These are phyloP conservation scores for Euzetes globulus DNA, from an alignment of 2,888 invertebrate species.

Conservation along the genomic window DNA sequence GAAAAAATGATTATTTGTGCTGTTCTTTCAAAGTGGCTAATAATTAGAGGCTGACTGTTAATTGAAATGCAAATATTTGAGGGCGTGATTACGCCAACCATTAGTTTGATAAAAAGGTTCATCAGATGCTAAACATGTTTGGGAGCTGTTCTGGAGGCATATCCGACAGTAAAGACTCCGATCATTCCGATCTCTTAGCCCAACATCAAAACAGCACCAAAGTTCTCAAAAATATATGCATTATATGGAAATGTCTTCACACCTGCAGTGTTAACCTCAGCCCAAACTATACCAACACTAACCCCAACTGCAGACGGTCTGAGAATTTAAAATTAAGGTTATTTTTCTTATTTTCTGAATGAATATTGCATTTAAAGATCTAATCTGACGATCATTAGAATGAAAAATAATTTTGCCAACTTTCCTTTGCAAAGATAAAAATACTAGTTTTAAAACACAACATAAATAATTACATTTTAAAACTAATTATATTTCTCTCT, in stretches of 20 bases:
- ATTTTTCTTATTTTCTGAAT: not conserved
- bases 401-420: not conserved
- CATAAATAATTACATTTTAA: not conserved
- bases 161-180: not conserved
- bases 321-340: not conserved
- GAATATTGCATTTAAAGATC: not conserved
- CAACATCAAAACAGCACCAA: not conserved
- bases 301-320: not conserved
- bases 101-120: slow-evolving; percentile 11
- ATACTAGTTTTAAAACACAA: not conserved
- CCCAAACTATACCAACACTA: too few relatives aligned
- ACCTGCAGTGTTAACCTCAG: slow-evolving; percentile 21
- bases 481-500: not conserved
- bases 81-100: slow-evolving; percentile 14
- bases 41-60: slow-evolving; percentile 11
- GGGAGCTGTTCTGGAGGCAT: not conserved
- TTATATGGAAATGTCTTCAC: not conserved
- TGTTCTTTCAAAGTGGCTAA: not conserved
- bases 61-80: slow-evolving; percentile 27
- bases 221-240: not conserved
- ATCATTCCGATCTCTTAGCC: not conserved
- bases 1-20: not conserved
- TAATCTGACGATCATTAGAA: not conserved
- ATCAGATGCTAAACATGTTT: slow-evolving; percentile 14
- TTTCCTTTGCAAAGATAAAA: not conserved